Evolutionary conservation across 2,113 vertebrate species (phyloP).

Genomic region (Calidris pygmaea): DNA sequence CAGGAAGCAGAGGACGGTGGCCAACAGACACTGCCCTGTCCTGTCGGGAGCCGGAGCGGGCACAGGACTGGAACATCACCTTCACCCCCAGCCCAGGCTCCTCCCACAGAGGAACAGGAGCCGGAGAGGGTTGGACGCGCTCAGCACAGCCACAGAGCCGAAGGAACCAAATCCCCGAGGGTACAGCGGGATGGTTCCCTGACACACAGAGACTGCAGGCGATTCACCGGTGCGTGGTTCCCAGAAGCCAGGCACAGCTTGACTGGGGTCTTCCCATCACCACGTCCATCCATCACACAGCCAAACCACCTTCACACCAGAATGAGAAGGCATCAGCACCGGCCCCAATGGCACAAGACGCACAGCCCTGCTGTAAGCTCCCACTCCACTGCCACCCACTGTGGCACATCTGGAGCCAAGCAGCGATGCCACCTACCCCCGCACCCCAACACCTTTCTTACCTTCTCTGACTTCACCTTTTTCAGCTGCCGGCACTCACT

Average conservation of each 20-base stretch:
- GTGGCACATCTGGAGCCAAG: accelerated
- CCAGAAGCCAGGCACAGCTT: background rate
- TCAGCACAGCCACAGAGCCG: accelerated
- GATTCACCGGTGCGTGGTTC: accelerated
- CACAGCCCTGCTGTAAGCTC: accelerated
- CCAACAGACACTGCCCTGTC: background rate
- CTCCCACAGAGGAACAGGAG: background rate
- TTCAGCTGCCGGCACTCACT: constrained; percentile 91
- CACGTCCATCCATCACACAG: accelerated
- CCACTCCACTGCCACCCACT: accelerated
- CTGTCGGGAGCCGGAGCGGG: background rate
- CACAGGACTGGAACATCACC: background rate
- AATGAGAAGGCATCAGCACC: background rate
- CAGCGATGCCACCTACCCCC: accelerated
- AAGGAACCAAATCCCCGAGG: background rate
- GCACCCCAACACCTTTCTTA: constrained; percentile 67
- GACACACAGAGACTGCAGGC: background rate
- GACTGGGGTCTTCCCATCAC: accelerated
- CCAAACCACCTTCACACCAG: accelerated
- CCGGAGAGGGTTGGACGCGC: background rate
- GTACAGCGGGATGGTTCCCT: background rate
- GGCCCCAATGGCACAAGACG: background rate
- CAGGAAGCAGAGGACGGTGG: background rate
- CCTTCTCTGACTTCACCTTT: constrained; percentile 98
- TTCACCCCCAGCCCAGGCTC: background rate